A percentile compares a stretch with the other conserved stretches of the same genome.
Conservation (phyloP, 1,140 invertebrate species). For the Ostrea denselamellosa region DNA sequence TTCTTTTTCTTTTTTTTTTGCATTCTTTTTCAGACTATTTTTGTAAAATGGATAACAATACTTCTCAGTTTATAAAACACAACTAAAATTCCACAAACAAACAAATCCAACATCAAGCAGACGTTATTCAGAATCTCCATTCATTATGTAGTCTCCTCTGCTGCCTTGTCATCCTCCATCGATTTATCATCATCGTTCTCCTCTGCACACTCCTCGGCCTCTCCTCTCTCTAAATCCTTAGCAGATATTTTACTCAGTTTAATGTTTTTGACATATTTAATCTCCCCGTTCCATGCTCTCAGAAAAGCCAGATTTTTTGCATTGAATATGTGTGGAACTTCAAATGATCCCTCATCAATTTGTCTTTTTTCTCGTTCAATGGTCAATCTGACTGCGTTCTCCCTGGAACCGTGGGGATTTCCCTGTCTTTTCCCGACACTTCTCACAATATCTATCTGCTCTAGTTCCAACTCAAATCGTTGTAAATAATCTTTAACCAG, state of each 20-base stretch:
- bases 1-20: no score
- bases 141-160: neutral
- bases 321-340: conserved; percentile 73
- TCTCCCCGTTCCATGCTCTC: conserved; percentile 69
- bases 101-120: no score
- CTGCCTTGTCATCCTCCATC: neutral
- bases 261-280: conserved; percentile 67
- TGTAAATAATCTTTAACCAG: conserved; percentile 62
- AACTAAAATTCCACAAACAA: no score
- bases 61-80: no score
- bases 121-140: no score
- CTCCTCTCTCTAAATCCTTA: conserved; percentile 55
- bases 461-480: conserved; percentile 72
- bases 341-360: conserved; percentile 67
- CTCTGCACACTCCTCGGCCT: neutral
- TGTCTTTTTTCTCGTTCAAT: conserved; percentile 67
- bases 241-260: conserved; percentile 65
- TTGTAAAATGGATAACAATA: no score
- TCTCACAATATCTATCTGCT: conserved; percentile 73
- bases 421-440: conserved; percentile 65
- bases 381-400: conserved; percentile 68
- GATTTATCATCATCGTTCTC: neutral
- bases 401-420: conserved; percentile 66
- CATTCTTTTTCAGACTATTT: no score
- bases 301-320: conserved; percentile 65